Conservation (phyloP, 2,888 invertebrate genomes). For the Hanleya hanleyi region DNA sequence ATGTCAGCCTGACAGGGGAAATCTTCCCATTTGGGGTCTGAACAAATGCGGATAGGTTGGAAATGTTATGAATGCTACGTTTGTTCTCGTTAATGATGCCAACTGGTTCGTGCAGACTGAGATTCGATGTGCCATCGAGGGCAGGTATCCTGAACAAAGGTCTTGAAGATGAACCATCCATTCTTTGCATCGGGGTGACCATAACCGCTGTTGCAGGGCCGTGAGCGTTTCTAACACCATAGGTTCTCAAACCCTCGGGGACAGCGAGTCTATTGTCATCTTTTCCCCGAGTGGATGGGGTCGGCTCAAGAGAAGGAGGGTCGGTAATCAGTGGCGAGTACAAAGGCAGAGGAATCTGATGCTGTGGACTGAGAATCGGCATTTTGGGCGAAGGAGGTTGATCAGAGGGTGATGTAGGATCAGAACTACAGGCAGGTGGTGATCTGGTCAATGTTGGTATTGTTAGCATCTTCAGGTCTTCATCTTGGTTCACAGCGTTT, state of each 20-base stretch:
- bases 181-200: too few relatives aligned
- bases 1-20: background rate
- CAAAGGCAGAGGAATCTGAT: constrained; percentile 38
- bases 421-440: background rate
- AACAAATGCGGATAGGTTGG: background rate
- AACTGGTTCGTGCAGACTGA: too few relatives aligned
- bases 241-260: too few relatives aligned
- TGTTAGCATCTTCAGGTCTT: constrained; percentile 43
- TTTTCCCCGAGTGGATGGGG: too few relatives aligned
- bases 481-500: constrained; percentile 52
- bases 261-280: too few relatives aligned
- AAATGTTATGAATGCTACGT: too few relatives aligned
- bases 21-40: background rate
- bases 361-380: constrained; percentile 66
- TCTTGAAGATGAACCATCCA: too few relatives aligned
- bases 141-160: too few relatives aligned
- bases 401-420: constrained; percentile 19
- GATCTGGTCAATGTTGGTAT: background rate
- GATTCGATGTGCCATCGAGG: too few relatives aligned
- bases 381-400: constrained; percentile 64
- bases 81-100: too few relatives aligned
- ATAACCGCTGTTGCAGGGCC: too few relatives aligned
- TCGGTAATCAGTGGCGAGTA: constrained; percentile 44
- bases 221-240: too few relatives aligned
- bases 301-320: constrained; percentile 56